Percentiles rank a stretch among this genome's conserved stretches.
These are phyloP conservation scores for Lerema accius DNA, from an alignment of 1,140 invertebrate genomes.

Conservation along the genomic window DNA sequence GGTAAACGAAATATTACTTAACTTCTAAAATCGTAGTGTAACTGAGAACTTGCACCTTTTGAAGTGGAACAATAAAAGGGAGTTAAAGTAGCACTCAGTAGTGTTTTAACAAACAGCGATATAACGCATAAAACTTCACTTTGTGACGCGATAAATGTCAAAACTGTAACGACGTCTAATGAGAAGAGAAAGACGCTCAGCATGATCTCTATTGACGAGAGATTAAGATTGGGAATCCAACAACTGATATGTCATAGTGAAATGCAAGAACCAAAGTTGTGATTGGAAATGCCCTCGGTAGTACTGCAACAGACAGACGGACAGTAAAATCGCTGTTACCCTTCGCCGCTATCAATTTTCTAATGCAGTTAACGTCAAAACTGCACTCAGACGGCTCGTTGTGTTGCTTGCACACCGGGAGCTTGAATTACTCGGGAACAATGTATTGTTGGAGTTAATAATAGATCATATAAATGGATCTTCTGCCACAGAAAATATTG, in stretches of 20 bases:
- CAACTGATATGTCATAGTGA: neutral
- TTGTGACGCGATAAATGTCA: conserved; percentile 26
- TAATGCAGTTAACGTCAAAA: conserved; percentile 57
- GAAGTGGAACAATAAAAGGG: conserved; percentile 28
- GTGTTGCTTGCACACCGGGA: conserved; percentile 11
- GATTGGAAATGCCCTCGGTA: conserved; percentile 27
- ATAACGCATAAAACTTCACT: conserved; percentile 21
- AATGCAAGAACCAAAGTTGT: conserved; percentile 11
- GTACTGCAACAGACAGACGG: conserved; percentile 29
- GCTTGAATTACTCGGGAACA: conserved; percentile 1
- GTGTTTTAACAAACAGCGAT: conserved; percentile 28
- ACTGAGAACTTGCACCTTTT: conserved; percentile 11
- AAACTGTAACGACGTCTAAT: conserved; percentile 8
- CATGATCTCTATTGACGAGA: conserved; percentile 1
- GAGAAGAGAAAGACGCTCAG: neutral
- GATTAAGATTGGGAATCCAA: conserved; percentile 10
- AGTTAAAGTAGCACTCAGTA: conserved; percentile 30
- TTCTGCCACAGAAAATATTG: neutral
- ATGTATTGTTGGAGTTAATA: conserved; percentile 1
- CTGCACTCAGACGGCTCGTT: conserved; percentile 33
- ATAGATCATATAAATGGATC: conserved; percentile 4
- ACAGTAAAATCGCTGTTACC: conserved; percentile 51
- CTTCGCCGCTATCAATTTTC: conserved; percentile 55
- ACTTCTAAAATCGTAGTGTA: conserved; percentile 9
- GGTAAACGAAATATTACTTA: conserved; percentile 8